Conservation (phyloP, 2,888 invertebrate species). For the Apeira syringaria region DNA sequence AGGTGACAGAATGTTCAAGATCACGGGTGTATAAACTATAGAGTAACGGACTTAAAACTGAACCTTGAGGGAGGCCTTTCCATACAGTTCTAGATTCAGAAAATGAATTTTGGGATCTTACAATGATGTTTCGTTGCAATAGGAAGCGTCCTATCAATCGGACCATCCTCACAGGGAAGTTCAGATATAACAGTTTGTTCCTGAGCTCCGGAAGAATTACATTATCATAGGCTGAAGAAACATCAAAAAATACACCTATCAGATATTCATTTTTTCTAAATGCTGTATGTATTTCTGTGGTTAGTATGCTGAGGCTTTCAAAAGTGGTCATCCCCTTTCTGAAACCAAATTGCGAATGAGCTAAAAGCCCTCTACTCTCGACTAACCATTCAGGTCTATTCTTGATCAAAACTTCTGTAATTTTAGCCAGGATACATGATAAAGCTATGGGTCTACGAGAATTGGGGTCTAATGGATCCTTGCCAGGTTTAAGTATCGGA, state of each 20-base stretch:
- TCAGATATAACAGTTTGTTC: conserved; percentile 30
- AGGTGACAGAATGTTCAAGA: conserved; percentile 12
- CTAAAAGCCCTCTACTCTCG: conserved; percentile 21
- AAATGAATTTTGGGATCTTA: conserved; percentile 6
- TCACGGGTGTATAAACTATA: conserved; percentile 31
- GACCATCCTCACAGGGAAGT: conserved; percentile 27
- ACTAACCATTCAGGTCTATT: conserved; percentile 32
- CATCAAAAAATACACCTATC: conserved; percentile 33
- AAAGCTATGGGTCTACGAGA: conserved; percentile 32
- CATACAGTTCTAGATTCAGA: conserved; percentile 17
- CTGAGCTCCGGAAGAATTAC: conserved; percentile 29
- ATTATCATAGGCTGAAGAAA: conserved; percentile 35
- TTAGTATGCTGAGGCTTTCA: conserved; percentile 34
- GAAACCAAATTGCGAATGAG: conserved; percentile 33
- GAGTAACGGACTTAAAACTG: conserved; percentile 28
- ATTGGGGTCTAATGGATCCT: conserved; percentile 17
- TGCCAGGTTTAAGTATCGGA: conserved; percentile 33
- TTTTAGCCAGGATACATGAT: conserved; percentile 26
- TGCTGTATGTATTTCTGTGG: conserved; percentile 23
- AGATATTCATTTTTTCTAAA: conserved; percentile 14
- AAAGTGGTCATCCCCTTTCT: conserved; percentile 27
- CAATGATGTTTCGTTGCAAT: conserved; percentile 12
- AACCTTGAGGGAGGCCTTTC: conserved; percentile 36
- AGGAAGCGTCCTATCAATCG: conserved; percentile 25
- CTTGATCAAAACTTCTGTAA: conserved; percentile 33